Base-by-base conservation (phyloP, 2,888 invertebrate species). In the Sminthurinus aureus region DNA sequence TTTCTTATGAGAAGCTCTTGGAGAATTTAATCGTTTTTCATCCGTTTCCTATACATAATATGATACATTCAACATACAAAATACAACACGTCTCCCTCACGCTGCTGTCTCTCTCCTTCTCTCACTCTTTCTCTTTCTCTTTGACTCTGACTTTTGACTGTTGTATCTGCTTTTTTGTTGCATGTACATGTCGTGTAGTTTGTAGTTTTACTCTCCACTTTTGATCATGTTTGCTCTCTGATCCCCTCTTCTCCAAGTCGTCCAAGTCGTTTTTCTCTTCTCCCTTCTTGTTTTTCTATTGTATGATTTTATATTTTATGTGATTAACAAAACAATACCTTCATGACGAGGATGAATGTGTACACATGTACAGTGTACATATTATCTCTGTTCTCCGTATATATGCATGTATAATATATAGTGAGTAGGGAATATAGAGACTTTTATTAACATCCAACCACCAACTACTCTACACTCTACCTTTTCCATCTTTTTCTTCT, bases 1-100 rank as follows among this genome's bases (percentile, higher is more conserved):
- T 85, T 84, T 85, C 85, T 81, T 80, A 80, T 80, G 80, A 80
- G 80, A 80, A 80, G 80, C 80, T 80, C 80, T 80, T 80, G 71
- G 71, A 80, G 69, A 80, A 80, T 80, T 69, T 80, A 80, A 80
- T 80, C 80, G 80, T 80, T 80, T 80, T 80, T 80, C 80, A 80
- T 80, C 80, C 80, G 80, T 80, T 80, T 80, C 80, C 80, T 80
- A 79, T 50, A 64, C 64, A 64, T n/a, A 38, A 38, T 38, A 38
- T 38, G 6, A 38, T 38, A 38, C 38, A 1, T 38, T 4, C 38
- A 38, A 38, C 38, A 1, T 38, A 38, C 38, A 38, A 38, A 1
- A 38, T 38, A 38, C 6, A 38, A 38, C 69, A 69, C 69, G 22
- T 64, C 58, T 64, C 24, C 66, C 38, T 38, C 38, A 38, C 38